A percentile compares a stretch with the other conserved stretches of the same genome.
These are phyloP conservation scores for Dendropsophus ebraccatus DNA, from an alignment of 2,113 vertebrate species.

Conservation along the genomic window DNA sequence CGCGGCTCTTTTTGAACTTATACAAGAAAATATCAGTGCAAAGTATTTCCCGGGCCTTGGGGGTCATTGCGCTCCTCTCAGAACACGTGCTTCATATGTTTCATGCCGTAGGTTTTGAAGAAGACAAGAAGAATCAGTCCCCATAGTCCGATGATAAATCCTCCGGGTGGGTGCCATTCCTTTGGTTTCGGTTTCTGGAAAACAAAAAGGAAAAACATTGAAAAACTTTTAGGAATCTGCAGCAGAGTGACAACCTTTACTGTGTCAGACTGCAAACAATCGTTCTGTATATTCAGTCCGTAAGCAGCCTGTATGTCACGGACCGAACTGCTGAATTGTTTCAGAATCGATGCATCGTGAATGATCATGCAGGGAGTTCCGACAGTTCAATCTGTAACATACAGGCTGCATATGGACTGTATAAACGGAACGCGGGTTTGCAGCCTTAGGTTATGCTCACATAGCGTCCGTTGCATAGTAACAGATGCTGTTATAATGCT, in stretches of 20 bases:
- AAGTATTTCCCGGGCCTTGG: neutral
- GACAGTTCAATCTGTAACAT: too few species aligned
- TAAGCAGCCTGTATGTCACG: too few species aligned
- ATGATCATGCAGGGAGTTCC: too few species aligned
- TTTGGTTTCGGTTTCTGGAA: constrained; percentile 93
- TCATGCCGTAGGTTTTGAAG: constrained; percentile 95
- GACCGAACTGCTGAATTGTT: too few species aligned
- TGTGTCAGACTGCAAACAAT: neutral
- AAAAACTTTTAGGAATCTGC: neutral
- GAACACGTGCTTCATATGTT: constrained; percentile 97
- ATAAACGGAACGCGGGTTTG: too few species aligned
- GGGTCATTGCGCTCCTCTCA: constrained; percentile 63
- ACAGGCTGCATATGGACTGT: too few species aligned
- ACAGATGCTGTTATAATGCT: too few species aligned
- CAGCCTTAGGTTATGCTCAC: too few species aligned
- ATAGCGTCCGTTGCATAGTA: too few species aligned
- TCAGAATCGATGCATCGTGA: too few species aligned
- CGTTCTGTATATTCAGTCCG: too few species aligned
- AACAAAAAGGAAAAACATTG: constrained; percentile 26
- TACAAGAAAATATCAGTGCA: neutral
- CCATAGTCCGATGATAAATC: constrained; percentile 97
- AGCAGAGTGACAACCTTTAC: neutral
- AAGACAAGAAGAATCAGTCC: constrained; percentile 95
- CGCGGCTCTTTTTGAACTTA: neutral
- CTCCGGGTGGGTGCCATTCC: constrained; percentile 97